phyloP scores from a whole-genome alignment of 2,797 vertebrate species.

The Anableps anableps region DNA sequence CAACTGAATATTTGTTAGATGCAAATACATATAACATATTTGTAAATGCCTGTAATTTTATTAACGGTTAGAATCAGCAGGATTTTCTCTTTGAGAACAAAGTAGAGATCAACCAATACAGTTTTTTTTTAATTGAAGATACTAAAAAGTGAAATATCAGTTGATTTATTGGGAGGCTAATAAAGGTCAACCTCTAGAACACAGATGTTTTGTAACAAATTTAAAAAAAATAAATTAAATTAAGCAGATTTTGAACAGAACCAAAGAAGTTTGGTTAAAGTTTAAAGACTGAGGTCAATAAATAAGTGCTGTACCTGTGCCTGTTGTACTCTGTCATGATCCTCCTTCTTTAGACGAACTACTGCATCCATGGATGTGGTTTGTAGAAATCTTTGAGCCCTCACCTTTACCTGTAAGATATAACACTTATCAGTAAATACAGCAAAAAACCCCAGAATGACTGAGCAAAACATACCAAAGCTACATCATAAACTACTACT shows the following conservation, averaged over 20 bases:
- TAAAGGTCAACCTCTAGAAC: not conserved
- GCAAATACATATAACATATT: too few relatives aligned
- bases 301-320: not conserved
- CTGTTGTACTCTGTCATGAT: not conserved
- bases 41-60: too few relatives aligned
- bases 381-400: conserved; percentile 2
- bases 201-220: not conserved
- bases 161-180: not conserved
- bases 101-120: too few relatives aligned
- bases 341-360: not conserved
- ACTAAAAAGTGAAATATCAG: too few relatives aligned
- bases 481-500: not conserved
- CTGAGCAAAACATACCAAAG: too few relatives aligned
- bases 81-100: too few relatives aligned
- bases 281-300: not conserved
- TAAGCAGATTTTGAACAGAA: not conserved
- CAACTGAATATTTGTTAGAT: too few relatives aligned
- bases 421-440: not conserved
- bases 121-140: too few relatives aligned
- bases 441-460: not conserved
- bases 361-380: not conserved
- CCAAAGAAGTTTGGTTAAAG: not conserved
- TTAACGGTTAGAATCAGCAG: too few relatives aligned
- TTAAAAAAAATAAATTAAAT: not conserved
- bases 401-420: conserved; percentile 8